Evolutionary conservation across 2,797 vertebrate species (phyloP).

Genomic region (Gephyroberyx darwinii): DNA sequence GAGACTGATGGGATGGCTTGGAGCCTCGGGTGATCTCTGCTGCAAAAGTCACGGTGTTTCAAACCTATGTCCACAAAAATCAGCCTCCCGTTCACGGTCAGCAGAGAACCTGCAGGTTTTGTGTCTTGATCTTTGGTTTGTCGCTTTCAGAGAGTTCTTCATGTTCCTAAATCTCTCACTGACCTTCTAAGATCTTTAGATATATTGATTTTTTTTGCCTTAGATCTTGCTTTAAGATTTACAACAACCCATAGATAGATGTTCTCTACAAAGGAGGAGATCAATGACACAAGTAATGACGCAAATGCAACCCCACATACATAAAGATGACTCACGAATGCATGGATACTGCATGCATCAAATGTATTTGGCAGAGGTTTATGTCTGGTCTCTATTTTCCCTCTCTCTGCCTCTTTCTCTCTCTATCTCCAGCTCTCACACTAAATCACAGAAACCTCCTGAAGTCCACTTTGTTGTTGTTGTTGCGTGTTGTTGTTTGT

Average conservation of each 20-base stretch:
- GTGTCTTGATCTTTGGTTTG: background rate
- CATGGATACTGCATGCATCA: background rate
- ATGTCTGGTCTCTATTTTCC: slow-evolving; percentile 11
- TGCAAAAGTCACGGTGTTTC: background rate
- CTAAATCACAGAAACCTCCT: slow-evolving; percentile 61
- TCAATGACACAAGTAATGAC: background rate
- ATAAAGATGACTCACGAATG: background rate
- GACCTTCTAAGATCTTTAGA: no score
- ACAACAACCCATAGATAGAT: background rate
- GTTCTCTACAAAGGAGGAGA: background rate
- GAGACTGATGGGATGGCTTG: slow-evolving; percentile 43
- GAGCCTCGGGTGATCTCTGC: slow-evolving; percentile 6
- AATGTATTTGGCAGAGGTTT: background rate
- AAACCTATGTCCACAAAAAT: background rate
- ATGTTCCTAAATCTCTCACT: no score
- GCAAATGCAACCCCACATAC: slow-evolving; percentile 4
- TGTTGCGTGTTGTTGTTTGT: slow-evolving; percentile 66
- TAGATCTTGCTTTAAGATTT: no score
- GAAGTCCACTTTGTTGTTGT: slow-evolving; percentile 57
- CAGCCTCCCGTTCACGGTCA: background rate
- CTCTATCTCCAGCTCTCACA: slow-evolving; percentile 55
- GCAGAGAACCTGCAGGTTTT: background rate
- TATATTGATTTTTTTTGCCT: no score
- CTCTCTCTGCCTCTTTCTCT: background rate
- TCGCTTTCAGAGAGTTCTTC: no score